Evolutionary conservation across 2,113 vertebrate species (phyloP), one percentile per base, ranked within the genome.

Genomic region (Bubo bubo): DNA sequence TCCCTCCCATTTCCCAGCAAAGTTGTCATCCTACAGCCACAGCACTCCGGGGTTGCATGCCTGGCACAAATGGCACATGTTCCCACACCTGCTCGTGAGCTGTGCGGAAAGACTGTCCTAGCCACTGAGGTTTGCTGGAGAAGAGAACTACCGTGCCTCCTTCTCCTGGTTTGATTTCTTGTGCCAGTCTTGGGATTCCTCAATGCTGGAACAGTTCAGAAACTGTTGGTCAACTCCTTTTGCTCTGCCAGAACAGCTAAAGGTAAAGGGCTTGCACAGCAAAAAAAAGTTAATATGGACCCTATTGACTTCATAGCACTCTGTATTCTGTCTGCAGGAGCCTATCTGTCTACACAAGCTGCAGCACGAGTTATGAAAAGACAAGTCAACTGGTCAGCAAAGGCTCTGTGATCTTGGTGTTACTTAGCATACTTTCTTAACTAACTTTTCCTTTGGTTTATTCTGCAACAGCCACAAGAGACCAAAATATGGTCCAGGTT

Each of bases 41-140:
- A 0, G 43, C 37, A 32, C 24, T 93, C 30, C 1, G 3, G 32
- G 68, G 72, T 1, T 77, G 39, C 3, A 0, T 58, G 34, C 41
- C 64, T 81, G 60, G 56, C 77, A 79, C 37, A 82, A 82, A 77
- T 30, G 71, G 66, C 23, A 60, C 41, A 22, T 27, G 26, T 35
- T 90, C 77, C 79, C 62, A 85, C 47, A 76, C 35, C 49, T 92
- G 60, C 74, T 90, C 66, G 7, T 85, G 58, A 64, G 17, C 30
- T 73, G 14, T 26, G 27, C 7, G 3, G 27, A 47, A 84, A 60
- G 56, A 60, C 45, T 55, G 45, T 37, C 50, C 50, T 13, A 62
- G 67, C 23, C 63, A 26, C n/a, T 58, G 55, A 77, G 50, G 41
- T 63, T 83, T 93, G 50, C 55, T 74, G 53, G 41, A 71, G 50